phyloP scores from a whole-genome alignment of 2,113 vertebrate species.

The Xiphophorus maculatus region DNA sequence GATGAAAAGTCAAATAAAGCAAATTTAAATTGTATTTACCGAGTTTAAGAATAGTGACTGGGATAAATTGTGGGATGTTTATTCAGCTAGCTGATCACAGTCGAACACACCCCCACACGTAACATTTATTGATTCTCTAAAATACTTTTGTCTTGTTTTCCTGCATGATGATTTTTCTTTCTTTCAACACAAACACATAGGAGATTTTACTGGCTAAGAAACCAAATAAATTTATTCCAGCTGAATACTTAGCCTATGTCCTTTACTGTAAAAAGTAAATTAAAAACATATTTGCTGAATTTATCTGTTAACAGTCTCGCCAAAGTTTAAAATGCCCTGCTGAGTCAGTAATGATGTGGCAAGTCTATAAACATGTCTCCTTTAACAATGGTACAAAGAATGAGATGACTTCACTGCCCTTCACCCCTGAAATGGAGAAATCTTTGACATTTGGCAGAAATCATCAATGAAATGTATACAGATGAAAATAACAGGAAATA shows the following conservation, averaged over 20 bases:
- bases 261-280: slow-evolving; percentile 12
- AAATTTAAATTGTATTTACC: neutral
- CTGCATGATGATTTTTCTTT: neutral
- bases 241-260: neutral
- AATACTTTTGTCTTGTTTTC: neutral
- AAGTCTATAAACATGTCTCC: neutral
- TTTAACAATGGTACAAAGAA: neutral
- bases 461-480: too few relatives aligned
- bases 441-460: too few relatives aligned
- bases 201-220: neutral
- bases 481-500: neutral
- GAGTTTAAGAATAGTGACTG: neutral
- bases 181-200: neutral
- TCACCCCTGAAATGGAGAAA: too few relatives aligned
- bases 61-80: neutral
- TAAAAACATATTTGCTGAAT: slow-evolving; percentile 10
- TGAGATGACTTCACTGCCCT: too few relatives aligned
- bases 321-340: neutral
- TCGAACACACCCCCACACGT: neutral
- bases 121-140: neutral
- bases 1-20: too few relatives aligned
- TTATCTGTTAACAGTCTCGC: neutral
- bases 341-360: neutral
- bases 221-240: neutral
- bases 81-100: neutral